Percentiles rank a stretch among this genome's conserved stretches.
Conservation (phyloP, 1,140 invertebrate species). For the Bombus confusus region DNA sequence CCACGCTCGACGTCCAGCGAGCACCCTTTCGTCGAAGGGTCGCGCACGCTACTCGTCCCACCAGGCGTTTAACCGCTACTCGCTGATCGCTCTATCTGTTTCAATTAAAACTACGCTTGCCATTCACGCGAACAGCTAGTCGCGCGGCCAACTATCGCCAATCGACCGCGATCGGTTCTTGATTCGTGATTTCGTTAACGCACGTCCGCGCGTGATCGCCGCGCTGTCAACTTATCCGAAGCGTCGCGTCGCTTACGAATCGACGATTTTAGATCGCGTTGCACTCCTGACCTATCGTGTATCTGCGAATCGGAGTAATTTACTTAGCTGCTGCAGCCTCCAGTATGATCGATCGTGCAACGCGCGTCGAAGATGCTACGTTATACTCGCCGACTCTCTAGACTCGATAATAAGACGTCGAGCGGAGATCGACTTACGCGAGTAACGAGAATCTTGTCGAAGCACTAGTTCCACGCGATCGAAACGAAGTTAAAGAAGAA, state of each 20-base stretch:
- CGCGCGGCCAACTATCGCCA: not conserved
- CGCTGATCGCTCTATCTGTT: constrained; percentile 80
- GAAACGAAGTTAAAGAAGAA: too few relatives aligned
- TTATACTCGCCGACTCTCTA: constrained; percentile 47
- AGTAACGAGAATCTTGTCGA: not conserved
- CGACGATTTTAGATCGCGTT: too few relatives aligned
- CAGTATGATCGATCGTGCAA: constrained; percentile 46
- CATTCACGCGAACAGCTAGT: not conserved
- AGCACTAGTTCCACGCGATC: not conserved
- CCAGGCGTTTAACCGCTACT: constrained; percentile 65
- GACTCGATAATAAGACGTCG: constrained; percentile 29
- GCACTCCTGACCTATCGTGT: not conserved
- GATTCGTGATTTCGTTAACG: not conserved
- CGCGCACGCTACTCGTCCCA: constrained; percentile 32
- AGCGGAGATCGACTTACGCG: constrained; percentile 41
- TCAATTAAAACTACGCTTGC: constrained; percentile 75
- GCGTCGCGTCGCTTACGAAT: too few relatives aligned
- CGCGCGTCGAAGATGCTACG: constrained; percentile 66
- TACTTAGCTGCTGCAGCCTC: not conserved
- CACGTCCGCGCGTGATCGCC: too few relatives aligned
- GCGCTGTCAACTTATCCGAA: too few relatives aligned
- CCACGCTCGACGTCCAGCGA: constrained; percentile 52
- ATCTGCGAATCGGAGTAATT: not conserved
- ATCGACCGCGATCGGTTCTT: not conserved
- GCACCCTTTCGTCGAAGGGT: constrained; percentile 44